phyloP scores from a whole-genome alignment of 2,888 invertebrate species.

The Odontocerum albicorne region DNA sequence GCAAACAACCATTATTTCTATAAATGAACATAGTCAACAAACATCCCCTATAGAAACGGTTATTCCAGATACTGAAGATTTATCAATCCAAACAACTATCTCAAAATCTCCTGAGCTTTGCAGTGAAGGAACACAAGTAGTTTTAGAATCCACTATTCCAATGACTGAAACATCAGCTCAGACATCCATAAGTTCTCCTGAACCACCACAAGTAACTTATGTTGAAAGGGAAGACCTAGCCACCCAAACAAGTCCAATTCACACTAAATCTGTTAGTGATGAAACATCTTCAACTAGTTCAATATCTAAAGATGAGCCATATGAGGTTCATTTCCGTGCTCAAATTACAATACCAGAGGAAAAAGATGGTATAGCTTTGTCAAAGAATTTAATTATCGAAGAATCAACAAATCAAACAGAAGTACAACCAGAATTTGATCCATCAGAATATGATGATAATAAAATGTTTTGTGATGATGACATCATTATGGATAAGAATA shows the following conservation, averaged over 20 bases:
- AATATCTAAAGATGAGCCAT: conserved; percentile 53
- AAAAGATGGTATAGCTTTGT: conserved; percentile 40
- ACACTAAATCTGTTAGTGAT: conserved; percentile 52
- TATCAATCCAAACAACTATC: conserved; percentile 42
- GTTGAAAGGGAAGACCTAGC: conserved; percentile 45
- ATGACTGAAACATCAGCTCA: conserved; percentile 42
- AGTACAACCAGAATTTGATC: conserved; percentile 42
- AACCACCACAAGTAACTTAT: conserved; percentile 19
- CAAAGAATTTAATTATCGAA: conserved; percentile 35
- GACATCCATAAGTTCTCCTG: conserved; percentile 36
- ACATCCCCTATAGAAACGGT: conserved; percentile 25
- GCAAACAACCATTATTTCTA: conserved; percentile 44
- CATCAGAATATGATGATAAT: conserved; percentile 25
- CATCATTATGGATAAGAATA: conserved; percentile 36
- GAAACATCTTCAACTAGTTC: conserved; percentile 50
- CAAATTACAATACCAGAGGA: conserved; percentile 57
- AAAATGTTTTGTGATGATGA: conserved; percentile 35
- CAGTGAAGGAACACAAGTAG: conserved; percentile 28
- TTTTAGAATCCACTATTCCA: conserved; percentile 34
- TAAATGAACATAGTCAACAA: conserved; percentile 39
- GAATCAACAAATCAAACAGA: conserved; percentile 40
- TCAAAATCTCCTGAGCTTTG: conserved; percentile 31
- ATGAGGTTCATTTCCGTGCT: conserved; percentile 63
- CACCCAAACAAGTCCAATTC: conserved; percentile 63
- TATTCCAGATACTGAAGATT: conserved; percentile 38